These are phyloP conservation scores for Nomada flava DNA, from an alignment of 2,888 invertebrate genomes.

Conservation along the genomic window DNA sequence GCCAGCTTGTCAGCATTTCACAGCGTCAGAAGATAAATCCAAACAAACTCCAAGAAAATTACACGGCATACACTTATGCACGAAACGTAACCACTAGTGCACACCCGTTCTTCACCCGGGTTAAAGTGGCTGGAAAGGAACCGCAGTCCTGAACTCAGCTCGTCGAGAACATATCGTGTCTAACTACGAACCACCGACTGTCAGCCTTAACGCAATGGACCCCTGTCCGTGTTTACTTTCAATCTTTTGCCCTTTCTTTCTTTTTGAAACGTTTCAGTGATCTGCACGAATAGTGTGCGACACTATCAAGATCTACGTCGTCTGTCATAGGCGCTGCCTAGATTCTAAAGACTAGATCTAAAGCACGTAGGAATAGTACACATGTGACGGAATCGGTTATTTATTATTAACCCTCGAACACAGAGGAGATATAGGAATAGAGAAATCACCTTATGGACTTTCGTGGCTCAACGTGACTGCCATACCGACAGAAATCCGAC, in stretches of 20 bases:
- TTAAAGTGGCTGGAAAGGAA: constrained; percentile 8
- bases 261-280: constrained; percentile 53
- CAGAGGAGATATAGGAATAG: too few relatives aligned
- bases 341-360: constrained; percentile 54
- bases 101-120: constrained; percentile 38
- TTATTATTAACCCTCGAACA: constrained; percentile 67
- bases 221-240: constrained; percentile 1
- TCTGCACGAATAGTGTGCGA: constrained; percentile 47
- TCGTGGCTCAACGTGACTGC: too few relatives aligned
- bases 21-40: constrained; percentile 73
- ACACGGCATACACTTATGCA: constrained; percentile 54
- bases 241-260: constrained; percentile 44
- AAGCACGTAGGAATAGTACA: constrained; percentile 47
- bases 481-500: too few relatives aligned
- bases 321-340: constrained; percentile 55
- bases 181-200: constrained; percentile 4
- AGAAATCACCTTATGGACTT: too few relatives aligned
- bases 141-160: constrained; percentile 6
- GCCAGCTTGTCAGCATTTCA: constrained; percentile 81
- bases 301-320: constrained; percentile 43
- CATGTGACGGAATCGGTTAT: constrained; percentile 58
- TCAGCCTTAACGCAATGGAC: background rate
- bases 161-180: constrained; percentile 13
- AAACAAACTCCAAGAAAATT: constrained; percentile 62
- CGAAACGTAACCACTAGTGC: constrained; percentile 37